phyloP scores from a whole-genome alignment of 2,797 vertebrate genomes.

The Acipenser transmontanus region DNA sequence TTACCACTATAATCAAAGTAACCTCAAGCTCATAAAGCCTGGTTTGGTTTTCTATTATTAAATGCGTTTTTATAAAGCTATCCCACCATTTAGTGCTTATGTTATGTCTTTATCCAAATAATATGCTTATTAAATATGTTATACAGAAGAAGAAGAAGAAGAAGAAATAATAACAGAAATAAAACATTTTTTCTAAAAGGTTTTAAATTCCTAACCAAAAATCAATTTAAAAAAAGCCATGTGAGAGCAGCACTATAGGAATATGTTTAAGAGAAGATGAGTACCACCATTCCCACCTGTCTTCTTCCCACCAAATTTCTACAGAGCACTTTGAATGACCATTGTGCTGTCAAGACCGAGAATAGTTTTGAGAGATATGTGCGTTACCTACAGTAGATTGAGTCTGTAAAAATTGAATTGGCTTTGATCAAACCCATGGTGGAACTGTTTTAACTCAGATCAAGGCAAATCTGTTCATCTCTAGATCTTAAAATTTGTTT shows the following conservation, averaged over 20 bases:
- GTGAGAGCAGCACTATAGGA: not conserved
- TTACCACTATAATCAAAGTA: no score
- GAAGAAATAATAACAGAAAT: no score
- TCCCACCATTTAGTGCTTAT: no score
- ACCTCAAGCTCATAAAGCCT: no score
- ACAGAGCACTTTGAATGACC: constrained; percentile 25
- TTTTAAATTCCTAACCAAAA: not conserved
- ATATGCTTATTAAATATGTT: no score
- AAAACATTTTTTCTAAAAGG: not conserved
- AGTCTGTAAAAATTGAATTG: not conserved
- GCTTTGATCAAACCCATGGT: constrained; percentile 9
- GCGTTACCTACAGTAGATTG: not conserved
- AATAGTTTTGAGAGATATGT: constrained; percentile 14
- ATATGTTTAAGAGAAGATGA: no score
- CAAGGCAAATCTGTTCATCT: not conserved
- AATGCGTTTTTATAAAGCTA: no score
- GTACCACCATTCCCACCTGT: constrained; percentile 9
- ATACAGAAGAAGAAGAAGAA: no score
- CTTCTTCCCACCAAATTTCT: constrained; percentile 15
- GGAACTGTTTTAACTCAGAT: constrained; percentile 2
- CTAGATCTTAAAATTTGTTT: not conserved
- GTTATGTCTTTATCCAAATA: no score
- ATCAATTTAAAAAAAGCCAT: not conserved
- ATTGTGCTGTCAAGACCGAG: constrained; percentile 20
- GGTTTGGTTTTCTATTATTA: no score